Conservation (phyloP, 2,888 invertebrate genomes). For the Cryptops parisi region DNA sequence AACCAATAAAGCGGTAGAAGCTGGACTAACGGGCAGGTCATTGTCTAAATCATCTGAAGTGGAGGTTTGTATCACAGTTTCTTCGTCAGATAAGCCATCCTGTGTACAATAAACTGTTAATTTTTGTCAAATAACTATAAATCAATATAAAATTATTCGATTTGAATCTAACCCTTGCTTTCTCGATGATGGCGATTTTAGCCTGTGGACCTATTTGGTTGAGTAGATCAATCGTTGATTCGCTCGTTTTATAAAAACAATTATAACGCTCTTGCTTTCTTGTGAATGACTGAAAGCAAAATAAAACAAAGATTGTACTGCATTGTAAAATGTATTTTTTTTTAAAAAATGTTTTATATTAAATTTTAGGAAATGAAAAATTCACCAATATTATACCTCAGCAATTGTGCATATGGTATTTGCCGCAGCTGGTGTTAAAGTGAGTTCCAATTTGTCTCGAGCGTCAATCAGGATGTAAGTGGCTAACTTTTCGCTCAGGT, state of each 20-base stretch:
- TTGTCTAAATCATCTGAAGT: constrained; percentile 1
- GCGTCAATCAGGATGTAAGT: constrained; percentile 54
- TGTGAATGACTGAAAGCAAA: constrained; percentile 1
- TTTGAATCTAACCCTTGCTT: background rate
- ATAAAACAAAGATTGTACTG: background rate
- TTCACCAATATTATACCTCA: no score
- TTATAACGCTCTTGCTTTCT: background rate
- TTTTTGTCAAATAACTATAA: background rate
- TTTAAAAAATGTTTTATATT: background rate
- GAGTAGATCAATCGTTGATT: background rate
- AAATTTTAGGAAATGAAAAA: no score
- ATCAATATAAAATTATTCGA: background rate
- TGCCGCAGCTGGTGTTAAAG: constrained; percentile 50
- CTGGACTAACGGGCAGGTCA: constrained; percentile 12
- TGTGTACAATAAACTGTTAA: no score
- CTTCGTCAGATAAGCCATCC: constrained; percentile 2
- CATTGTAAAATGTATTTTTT: background rate
- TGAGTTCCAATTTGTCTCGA: constrained; percentile 48
- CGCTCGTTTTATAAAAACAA: constrained; percentile 2
- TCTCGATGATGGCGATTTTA: constrained; percentile 6
- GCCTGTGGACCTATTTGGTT: constrained; percentile 9
- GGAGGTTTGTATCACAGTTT: constrained; percentile 14
- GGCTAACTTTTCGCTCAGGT: constrained; percentile 32
- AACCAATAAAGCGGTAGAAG: constrained; percentile 18
- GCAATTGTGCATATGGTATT: constrained; percentile 39